Conservation (phyloP, 2,113 vertebrate species). For the Dryoscopus gambensis region DNA sequence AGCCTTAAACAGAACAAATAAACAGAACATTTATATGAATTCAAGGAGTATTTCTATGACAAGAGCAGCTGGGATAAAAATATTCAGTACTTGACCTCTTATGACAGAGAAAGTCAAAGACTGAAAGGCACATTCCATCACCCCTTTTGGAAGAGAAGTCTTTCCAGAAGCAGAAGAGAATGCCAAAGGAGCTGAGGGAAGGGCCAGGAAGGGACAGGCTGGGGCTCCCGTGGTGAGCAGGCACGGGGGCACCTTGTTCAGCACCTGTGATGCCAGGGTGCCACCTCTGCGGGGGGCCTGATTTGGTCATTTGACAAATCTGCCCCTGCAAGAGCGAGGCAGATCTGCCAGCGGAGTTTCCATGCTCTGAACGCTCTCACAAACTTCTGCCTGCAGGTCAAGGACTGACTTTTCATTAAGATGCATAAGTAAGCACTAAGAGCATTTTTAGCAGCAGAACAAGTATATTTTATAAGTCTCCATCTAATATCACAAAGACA, state of each 20-base stretch:
- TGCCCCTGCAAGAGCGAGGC: accelerated
- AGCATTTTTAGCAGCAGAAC: neutral
- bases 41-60: neutral
- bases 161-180: neutral
- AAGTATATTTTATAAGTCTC: neutral
- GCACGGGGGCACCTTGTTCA: accelerated
- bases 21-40: neutral
- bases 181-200: neutral
- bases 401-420: neutral
- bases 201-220: neutral
- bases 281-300: accelerated
- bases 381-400: neutral
- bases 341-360: neutral
- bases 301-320: accelerated
- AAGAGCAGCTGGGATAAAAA: neutral
- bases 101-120: neutral
- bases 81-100: neutral
- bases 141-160: neutral
- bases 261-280: accelerated
- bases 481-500: neutral
- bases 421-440: neutral
- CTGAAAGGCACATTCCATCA: neutral
- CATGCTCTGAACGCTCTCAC: neutral
- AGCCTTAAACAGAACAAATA: neutral
- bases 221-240: accelerated